Evolutionary conservation across 2,797 vertebrate genomes (phyloP).

Genomic region (Urosaurus nigricauda): DNA sequence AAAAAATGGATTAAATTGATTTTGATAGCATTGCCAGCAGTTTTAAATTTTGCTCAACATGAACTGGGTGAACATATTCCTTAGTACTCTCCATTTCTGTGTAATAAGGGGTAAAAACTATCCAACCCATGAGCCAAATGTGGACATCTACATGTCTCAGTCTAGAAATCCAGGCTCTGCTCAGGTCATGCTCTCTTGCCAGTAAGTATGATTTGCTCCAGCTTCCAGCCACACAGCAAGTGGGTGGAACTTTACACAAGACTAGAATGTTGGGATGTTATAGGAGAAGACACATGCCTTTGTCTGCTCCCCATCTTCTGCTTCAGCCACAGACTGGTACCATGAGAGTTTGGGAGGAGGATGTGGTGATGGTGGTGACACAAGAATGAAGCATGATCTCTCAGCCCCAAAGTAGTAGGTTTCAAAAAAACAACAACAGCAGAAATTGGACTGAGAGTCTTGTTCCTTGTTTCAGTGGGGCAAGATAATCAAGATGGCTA

Average conservation of each 20-base stretch:
- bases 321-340: background rate
- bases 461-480: no score
- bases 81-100: background rate
- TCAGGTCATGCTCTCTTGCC: background rate
- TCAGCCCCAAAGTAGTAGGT: slow-evolving; percentile 11
- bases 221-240: background rate
- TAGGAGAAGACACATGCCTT: background rate
- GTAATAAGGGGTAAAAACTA: background rate
- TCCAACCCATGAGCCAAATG: background rate
- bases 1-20: background rate
- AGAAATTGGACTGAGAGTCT: background rate
- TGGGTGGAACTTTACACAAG: background rate
- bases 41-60: background rate
- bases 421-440: background rate
- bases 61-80: background rate
- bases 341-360: slow-evolving; percentile 29
- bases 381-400: slow-evolving; percentile 3
- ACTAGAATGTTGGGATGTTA: background rate
- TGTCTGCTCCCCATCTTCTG: slow-evolving; percentile 10
- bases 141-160: background rate
- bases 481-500: background rate
- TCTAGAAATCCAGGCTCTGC: background rate
- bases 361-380: background rate
- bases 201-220: background rate
- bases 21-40: background rate